A percentile compares a stretch with the other conserved stretches of the same genome.
These are phyloP conservation scores for Leptarthrus brevirostris DNA, from an alignment of 2,888 invertebrate genomes.

Conservation along the genomic window DNA sequence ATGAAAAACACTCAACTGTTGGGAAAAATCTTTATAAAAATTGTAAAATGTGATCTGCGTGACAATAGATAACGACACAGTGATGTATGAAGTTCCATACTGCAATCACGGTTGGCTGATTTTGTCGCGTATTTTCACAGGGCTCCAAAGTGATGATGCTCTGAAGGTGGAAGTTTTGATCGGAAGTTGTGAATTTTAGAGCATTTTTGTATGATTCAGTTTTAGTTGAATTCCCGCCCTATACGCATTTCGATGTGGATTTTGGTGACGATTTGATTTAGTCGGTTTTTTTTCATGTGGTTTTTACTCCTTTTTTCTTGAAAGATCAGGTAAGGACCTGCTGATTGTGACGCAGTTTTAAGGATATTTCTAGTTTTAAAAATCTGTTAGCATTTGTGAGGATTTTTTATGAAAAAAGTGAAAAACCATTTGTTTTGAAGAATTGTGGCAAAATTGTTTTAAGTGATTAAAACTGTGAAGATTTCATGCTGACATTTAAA, in stretches of 20 bases:
- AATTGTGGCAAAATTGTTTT: no score
- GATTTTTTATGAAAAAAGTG: no score
- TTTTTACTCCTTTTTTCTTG: not conserved
- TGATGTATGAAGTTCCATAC: constrained; percentile 11
- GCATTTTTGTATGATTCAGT: not conserved
- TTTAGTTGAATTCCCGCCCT: constrained; percentile 26
- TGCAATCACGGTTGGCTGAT: constrained; percentile 23
- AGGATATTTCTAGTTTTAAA: not conserved
- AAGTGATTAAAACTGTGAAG: no score
- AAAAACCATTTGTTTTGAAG: no score
- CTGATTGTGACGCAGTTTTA: not conserved
- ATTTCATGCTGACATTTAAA: no score
- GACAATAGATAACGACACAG: constrained; percentile 30
- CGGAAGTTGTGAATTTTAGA: constrained; percentile 14
- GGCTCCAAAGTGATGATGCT: no score
- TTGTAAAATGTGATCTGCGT: constrained; percentile 22
- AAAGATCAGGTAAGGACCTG: constrained; percentile 2
- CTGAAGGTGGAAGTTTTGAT: not conserved
- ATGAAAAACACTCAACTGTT: constrained; percentile 38
- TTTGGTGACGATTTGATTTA: not conserved
- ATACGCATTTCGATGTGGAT: constrained; percentile 13
- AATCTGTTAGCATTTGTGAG: not conserved
- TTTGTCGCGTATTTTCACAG: constrained; percentile 48
- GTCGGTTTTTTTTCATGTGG: no score
- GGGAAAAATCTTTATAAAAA: constrained; percentile 37